Evolutionary conservation across 2,113 vertebrate species (phyloP), one percentile per base, ranked within the genome.

Genomic region (Thunnus maccoyii): DNA sequence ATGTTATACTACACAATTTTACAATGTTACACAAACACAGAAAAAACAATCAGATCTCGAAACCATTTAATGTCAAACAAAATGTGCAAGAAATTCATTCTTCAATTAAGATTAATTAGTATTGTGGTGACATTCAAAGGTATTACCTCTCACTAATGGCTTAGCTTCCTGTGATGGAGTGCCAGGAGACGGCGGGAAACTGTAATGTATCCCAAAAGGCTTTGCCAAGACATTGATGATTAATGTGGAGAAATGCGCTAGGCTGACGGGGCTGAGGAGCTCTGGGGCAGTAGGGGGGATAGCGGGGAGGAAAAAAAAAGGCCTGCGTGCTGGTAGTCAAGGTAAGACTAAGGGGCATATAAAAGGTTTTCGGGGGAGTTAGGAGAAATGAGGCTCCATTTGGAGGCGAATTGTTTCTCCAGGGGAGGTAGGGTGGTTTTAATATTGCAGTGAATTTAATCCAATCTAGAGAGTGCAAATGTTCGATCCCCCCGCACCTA

Each of bases 171-270:
- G 66, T 88, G 89, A 91, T 84, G 72, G 83, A 90, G 84, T 25
- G 64, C 67, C 69, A 68, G 72, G 63, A 6, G 12, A 78, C 30
- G 2, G 82, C 22, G 44, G 61, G 36, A 75, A 82, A 76, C 66
- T 50, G 65, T 87, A 86, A 90, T 85, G 82, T 54, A 62, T 86
- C 88, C 87, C 86, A 86, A 73, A 88, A 89, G 83, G 83, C 73
- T 78, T 82, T 77, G 84, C 79, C 48, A 69, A 74, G 91, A 85
- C 83, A 74, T 65, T 1, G 17, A 69, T 88, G 92, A 94, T 83
- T 86, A 81, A 90, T 87, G 90, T 65, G 78, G 64, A 78, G 60
- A 74, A 74, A 48, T 32, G 25, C 1, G 4, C 54, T 11, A 52
- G 16, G 66, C 32, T 83, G 74, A 78, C n/a, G 4, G 61, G 36